Evolutionary conservation across 2,797 vertebrate genomes (phyloP).

Genomic region (Enteromius anoplus): DNA sequence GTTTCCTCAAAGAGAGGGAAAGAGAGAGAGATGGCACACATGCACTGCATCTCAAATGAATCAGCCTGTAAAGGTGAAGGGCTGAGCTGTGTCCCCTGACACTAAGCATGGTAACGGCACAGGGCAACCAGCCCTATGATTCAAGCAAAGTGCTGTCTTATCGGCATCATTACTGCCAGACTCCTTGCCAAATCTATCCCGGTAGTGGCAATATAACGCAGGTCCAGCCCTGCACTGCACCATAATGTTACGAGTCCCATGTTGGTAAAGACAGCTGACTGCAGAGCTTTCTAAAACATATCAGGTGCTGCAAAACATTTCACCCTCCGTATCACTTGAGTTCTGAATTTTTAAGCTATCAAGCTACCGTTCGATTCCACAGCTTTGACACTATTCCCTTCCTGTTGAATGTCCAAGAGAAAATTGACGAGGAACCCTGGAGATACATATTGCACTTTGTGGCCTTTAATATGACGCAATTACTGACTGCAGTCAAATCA

Average conservation of each 20-base stretch:
- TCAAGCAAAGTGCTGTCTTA: constrained; percentile 52
- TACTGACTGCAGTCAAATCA: constrained; percentile 6
- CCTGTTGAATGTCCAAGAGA: constrained; percentile 51
- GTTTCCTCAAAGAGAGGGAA: constrained; percentile 10
- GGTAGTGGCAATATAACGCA: constrained; percentile 50
- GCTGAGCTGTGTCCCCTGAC: constrained; percentile 14
- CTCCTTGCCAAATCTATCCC: constrained; percentile 50
- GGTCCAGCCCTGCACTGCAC: not conserved
- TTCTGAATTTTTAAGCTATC: constrained; percentile 74
- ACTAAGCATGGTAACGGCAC: constrained; percentile 29
- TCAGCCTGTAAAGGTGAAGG: constrained; percentile 27
- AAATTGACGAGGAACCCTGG: constrained; percentile 59
- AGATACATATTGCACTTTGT: constrained; percentile 67
- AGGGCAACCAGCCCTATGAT: constrained; percentile 37
- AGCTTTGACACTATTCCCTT: constrained; percentile 35
- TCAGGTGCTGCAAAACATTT: constrained; percentile 68
- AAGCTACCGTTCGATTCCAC: constrained; percentile 65
- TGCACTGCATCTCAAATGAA: not conserved
- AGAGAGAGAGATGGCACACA: not conserved
- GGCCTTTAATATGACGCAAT: constrained; percentile 20
- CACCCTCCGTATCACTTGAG: constrained; percentile 64
- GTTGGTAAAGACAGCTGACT: constrained; percentile 72
- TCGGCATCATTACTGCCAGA: constrained; percentile 56
- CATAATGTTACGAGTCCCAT: constrained; percentile 37
- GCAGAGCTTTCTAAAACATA: constrained; percentile 74